Evolutionary conservation across 2,797 vertebrate genomes (phyloP).

Genomic region (Pampus argenteus): DNA sequence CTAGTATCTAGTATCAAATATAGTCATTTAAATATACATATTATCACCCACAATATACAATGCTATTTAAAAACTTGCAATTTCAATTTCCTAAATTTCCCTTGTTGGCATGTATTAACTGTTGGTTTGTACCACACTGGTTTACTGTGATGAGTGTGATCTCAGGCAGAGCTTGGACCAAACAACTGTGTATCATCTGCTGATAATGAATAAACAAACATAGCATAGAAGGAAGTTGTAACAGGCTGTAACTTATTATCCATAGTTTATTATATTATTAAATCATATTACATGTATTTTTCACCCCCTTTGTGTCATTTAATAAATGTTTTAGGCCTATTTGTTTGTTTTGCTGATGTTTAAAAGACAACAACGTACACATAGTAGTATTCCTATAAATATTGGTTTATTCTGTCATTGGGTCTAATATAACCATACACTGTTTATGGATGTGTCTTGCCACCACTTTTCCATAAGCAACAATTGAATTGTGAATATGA

Average conservation of each 20-base stretch:
- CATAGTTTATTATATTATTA: too few species aligned
- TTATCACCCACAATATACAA: neutral
- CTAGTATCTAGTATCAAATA: neutral
- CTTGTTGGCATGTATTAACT: neutral
- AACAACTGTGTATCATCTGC: conserved; percentile 14
- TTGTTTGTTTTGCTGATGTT: neutral
- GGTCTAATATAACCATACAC: neutral
- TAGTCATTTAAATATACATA: too few species aligned
- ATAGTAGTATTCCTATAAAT: neutral
- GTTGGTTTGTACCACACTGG: neutral
- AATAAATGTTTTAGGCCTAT: conserved; percentile 1
- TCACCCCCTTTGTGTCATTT: neutral
- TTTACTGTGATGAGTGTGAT: conserved; percentile 16
- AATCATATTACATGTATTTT: neutral
- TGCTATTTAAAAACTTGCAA: neutral
- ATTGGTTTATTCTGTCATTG: neutral
- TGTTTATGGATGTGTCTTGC: neutral
- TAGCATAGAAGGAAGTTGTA: conserved; percentile 1
- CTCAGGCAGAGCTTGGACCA: neutral
- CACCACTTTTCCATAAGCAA: neutral
- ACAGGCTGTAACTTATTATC: neutral
- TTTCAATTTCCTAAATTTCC: neutral
- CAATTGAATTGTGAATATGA: too few species aligned
- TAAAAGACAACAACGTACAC: neutral
- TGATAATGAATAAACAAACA: conserved; percentile 1